A percentile compares a stretch with the other conserved stretches of the same genome.
These are phyloP conservation scores for Noctua pronuba DNA, from an alignment of 2,888 invertebrate species.

Conservation along the genomic window DNA sequence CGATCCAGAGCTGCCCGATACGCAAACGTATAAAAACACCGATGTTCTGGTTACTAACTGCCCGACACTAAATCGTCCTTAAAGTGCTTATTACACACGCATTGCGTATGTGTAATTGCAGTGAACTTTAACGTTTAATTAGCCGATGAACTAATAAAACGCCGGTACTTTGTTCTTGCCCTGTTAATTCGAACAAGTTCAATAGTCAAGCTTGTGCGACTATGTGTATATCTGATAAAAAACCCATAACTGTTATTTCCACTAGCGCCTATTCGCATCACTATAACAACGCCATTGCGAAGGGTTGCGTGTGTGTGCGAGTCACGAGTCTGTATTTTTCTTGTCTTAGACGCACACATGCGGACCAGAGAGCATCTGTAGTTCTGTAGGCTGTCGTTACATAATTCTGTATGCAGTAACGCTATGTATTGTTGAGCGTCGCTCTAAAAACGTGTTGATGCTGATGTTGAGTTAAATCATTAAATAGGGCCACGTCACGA, in stretches of 20 bases:
- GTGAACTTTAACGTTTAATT: conserved; percentile 58
- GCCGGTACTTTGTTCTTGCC: conserved; percentile 54
- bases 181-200: conserved; percentile 67
- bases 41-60: conserved; percentile 53
- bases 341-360: conserved; percentile 69
- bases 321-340: conserved; percentile 75
- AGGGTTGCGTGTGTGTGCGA: conserved; percentile 69
- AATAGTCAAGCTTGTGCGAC: conserved; percentile 61
- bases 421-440: conserved; percentile 42
- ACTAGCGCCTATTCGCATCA: conserved; percentile 71
- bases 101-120: conserved; percentile 61
- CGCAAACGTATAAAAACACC: conserved; percentile 44
- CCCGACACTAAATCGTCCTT: conserved; percentile 59
- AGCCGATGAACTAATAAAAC: conserved; percentile 60
- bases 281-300: conserved; percentile 67
- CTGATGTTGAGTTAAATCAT: conserved; percentile 48
- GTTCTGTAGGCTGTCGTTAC: conserved; percentile 56
- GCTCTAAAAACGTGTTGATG: conserved; percentile 49
- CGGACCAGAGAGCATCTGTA: conserved; percentile 49
- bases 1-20: conserved; percentile 34
- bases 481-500: conserved; percentile 58
- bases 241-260: conserved; percentile 70
- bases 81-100: conserved; percentile 47
- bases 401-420: conserved; percentile 70
- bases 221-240: conserved; percentile 63